Evolutionary conservation across 2,888 invertebrate genomes (phyloP).

Genomic region (Ceramica pisi): DNA sequence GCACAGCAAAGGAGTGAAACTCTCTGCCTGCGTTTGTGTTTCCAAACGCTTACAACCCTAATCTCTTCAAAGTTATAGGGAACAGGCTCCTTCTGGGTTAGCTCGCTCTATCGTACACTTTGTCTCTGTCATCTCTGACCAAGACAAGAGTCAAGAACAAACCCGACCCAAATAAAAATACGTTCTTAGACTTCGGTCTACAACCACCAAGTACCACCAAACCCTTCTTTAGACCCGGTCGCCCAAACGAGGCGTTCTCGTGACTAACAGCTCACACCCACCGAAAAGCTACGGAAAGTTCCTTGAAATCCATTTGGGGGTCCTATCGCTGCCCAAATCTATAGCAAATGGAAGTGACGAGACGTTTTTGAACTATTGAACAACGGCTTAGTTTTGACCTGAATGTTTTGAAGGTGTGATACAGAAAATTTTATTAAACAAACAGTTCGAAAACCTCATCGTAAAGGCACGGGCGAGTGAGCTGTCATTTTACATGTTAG

Average conservation of each 20-base stretch:
- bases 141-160: too few relatives aligned
- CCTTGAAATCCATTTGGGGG: constrained; percentile 71
- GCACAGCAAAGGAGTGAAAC: too few relatives aligned
- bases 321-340: constrained; percentile 62
- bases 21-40: too few relatives aligned
- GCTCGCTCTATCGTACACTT: too few relatives aligned
- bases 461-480: too few relatives aligned
- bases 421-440: background rate
- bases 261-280: constrained; percentile 67
- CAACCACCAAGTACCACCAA: constrained; percentile 1
- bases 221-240: constrained; percentile 38
- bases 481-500: too few relatives aligned
- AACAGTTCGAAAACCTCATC: background rate
- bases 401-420: constrained; percentile 29
- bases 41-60: too few relatives aligned
- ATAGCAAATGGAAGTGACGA: constrained; percentile 56
- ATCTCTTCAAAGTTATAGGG: too few relatives aligned
- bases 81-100: too few relatives aligned
- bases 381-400: constrained; percentile 33
- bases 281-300: constrained; percentile 66
- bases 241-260: constrained; percentile 73
- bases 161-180: too few relatives aligned
- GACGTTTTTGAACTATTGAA: constrained; percentile 45
- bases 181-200: background rate
- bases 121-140: too few relatives aligned